A percentile compares a stretch with the other conserved stretches of the same genome.
phyloP scores from a whole-genome alignment of 2,888 invertebrate genomes.

The Xestia c-nigrum region DNA sequence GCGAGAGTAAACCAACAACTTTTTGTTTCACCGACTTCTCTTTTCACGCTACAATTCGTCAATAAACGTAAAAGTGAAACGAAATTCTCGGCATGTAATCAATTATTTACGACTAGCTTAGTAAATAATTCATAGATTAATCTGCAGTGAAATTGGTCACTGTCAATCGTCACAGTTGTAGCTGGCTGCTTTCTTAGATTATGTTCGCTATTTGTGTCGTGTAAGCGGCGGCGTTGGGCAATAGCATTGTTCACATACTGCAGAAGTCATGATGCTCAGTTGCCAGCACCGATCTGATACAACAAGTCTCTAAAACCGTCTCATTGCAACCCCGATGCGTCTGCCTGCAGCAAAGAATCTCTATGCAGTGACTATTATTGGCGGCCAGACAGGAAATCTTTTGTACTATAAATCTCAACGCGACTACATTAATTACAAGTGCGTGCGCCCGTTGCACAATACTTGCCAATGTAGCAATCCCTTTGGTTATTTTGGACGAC shows the following conservation, averaged over 20 bases:
- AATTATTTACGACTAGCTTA: conserved; percentile 38
- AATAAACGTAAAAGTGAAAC: conserved; percentile 63
- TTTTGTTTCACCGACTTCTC: conserved; percentile 37
- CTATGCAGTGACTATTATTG: conserved; percentile 85
- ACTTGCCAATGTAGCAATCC: conserved; percentile 79
- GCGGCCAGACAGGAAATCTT: conserved; percentile 88
- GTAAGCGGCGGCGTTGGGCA: conserved; percentile 75
- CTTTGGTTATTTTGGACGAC: conserved; percentile 72
- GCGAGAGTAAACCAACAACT: conserved; percentile 16
- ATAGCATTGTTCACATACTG: conserved; percentile 87
- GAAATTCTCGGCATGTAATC: conserved; percentile 40
- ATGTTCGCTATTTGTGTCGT: conserved; percentile 82
- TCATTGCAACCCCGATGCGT: conserved; percentile 80
- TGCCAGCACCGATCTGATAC: conserved; percentile 83
- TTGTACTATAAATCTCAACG: conserved; percentile 86
- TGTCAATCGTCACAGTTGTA: conserved; percentile 63
- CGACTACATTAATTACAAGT: conserved; percentile 83
- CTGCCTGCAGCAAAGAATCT: conserved; percentile 84
- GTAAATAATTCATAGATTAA: conserved; percentile 63
- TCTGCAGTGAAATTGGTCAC: conserved; percentile 62
- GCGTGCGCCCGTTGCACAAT: conserved; percentile 82
- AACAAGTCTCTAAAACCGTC: conserved; percentile 83
- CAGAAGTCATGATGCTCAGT: conserved; percentile 82
- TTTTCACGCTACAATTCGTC: conserved; percentile 47
- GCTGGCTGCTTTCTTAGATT: conserved; percentile 76